A percentile compares a stretch with the other conserved stretches of the same genome.
These are phyloP conservation scores for Squalus acanthias DNA, from an alignment of 2,797 vertebrate species.

Conservation along the genomic window DNA sequence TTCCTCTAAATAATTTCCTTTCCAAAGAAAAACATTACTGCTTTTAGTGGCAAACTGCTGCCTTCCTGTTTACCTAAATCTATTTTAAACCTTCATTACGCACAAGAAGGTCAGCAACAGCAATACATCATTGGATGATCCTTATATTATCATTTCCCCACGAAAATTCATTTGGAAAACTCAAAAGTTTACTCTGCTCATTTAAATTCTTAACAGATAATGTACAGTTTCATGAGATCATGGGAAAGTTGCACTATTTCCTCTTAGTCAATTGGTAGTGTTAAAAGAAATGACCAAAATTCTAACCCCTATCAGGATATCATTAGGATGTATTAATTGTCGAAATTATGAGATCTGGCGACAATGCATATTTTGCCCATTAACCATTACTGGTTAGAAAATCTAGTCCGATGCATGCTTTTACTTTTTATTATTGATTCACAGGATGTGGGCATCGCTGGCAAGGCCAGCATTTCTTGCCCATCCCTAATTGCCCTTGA, in stretches of 20 bases:
- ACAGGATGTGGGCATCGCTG: background rate
- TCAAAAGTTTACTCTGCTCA: background rate
- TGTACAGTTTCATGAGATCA: too few species aligned
- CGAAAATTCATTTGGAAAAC: background rate
- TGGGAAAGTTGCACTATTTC: background rate
- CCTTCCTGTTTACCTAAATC: constrained; percentile 36
- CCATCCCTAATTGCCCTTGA: background rate
- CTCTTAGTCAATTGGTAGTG: background rate
- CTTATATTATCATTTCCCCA: constrained; percentile 14
- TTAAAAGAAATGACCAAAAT: background rate
- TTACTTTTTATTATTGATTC: background rate
- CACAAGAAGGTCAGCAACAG: constrained; percentile 13
- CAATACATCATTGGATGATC: background rate
- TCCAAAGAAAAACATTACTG: constrained; percentile 15
- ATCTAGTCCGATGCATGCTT: background rate
- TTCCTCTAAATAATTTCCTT: constrained; percentile 28
- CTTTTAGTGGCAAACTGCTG: background rate
- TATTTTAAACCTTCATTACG: constrained; percentile 32
- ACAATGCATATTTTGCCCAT: background rate
- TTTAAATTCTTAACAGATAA: background rate
- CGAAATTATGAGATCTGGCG: background rate
- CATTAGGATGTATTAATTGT: background rate
- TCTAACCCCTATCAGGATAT: background rate
- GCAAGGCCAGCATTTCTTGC: background rate
- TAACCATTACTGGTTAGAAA: background rate